Evolutionary conservation across 2,113 vertebrate genomes (phyloP), one percentile per base, ranked within the genome.

Genomic region (Clinocottus analis): DNA sequence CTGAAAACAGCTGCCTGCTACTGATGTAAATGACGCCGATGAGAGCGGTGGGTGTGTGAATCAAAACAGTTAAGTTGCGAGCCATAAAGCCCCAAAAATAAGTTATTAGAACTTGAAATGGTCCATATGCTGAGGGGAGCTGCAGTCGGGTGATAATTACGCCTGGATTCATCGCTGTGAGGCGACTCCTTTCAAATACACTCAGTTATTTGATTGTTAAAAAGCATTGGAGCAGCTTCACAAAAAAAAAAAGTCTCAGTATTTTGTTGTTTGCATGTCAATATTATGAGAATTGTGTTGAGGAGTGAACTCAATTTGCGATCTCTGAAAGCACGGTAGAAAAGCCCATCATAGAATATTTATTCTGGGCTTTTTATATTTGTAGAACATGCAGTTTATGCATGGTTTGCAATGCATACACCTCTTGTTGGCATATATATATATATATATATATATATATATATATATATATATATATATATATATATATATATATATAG

Each of bases 1-100:
- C 31, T 12, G 47, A 43, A 62, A 78, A 63, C 76, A 78, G 35
- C 66, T 63, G 33, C 27, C 27, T 61, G 71, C 71, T 69, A 61
- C 53, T 61, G 62, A 3, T 53, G 53, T 35, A 72, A 72, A 72
- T 67, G 43, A 53, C 2, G 14, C 23, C 25, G 31, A 70, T 56
- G 64, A 81, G 39, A 62, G 47, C 11, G 19, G 19, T 41, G 56
- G 51, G 35, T 31, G 43, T 31, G 43, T 12, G 7, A 71, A 25
- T 78, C 35, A 63, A 43, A 63, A 62, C 13, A 63, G 35, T 33
- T 16, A 33, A 78, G 45, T 41, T 55, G 3, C 1, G 0, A 27
- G 27, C 16, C 37, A 33, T 71, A 21, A 63, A 72, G 41, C 60
- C 8, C 45, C n/a, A 27, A 3, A 23, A 51, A 11, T 14, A 71